A percentile compares a stretch with the other conserved stretches of the same genome.
These are phyloP conservation scores for Steromphala cineraria DNA, from an alignment of 2,888 invertebrate genomes.

Conservation along the genomic window DNA sequence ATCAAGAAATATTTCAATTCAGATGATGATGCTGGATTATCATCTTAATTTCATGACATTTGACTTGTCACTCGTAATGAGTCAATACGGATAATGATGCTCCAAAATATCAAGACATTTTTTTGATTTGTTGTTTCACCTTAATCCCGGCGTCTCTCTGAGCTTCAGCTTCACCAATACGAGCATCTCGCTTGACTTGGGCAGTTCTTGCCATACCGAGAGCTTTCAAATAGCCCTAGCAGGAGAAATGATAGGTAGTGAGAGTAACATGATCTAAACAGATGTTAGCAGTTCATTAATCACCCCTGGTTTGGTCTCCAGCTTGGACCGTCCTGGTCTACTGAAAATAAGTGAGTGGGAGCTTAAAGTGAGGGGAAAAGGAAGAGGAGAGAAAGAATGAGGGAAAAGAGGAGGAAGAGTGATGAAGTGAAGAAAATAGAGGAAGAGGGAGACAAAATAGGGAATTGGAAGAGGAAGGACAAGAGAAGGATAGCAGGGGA, in stretches of 20 bases:
- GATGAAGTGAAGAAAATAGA: not conserved
- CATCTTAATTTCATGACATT: too few species aligned
- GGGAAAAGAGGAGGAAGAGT: not conserved
- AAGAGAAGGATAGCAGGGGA: too few species aligned
- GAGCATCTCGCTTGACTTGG: slow-evolving; percentile 84
- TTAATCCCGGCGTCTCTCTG: slow-evolving; percentile 90
- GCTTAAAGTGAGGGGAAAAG: not conserved
- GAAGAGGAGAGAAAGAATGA: not conserved
- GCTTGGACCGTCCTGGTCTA: not conserved
- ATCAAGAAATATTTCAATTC: too few species aligned
- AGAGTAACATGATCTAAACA: not conserved
- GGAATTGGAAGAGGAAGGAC: not conserved
- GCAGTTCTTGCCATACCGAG: slow-evolving; percentile 79
- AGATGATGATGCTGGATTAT: too few species aligned
- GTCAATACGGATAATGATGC: not conserved
- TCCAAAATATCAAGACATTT: not conserved
- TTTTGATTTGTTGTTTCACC: slow-evolving; percentile 51
- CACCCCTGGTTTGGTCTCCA: not conserved
- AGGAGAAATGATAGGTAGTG: slow-evolving; percentile 1
- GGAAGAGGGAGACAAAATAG: too few species aligned
- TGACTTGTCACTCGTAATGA: too few species aligned
- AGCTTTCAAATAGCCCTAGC: slow-evolving; percentile 92
- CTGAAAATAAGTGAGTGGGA: not conserved
- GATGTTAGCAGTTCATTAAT: not conserved
- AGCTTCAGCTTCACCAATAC: slow-evolving; percentile 98